Evolutionary conservation across 1,140 invertebrate genomes (phyloP), one percentile per base, ranked within the genome.

Genomic region (Drosophila pandora): DNA sequence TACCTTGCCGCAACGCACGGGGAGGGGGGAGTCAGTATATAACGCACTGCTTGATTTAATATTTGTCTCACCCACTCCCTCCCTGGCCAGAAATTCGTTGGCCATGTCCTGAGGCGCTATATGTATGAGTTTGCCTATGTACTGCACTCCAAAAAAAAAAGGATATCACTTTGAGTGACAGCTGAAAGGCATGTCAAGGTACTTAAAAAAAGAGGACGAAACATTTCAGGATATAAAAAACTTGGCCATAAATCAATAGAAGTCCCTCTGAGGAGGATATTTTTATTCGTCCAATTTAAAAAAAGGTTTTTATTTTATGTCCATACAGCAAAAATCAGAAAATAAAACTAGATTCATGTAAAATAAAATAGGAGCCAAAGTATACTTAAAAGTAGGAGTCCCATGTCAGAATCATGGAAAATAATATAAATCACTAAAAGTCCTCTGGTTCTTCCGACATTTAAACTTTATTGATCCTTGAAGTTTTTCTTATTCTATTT

Each of bases 31-130:
- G 54, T 58, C 3, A 10, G 43, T 47, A 47, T 47, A 59, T 67
- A 67, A 52, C 52, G 56, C 73, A 55, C 73, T 71, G 71, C 78
- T 80, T 75, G 76, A 79, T 80, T 80, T 67, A 79, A 80, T 80
- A 79, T 80, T 80, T 80, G 71, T 48, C 59, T 56, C 71, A 70
- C 71, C 59, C 76, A 73, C 43, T 57, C 59, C 43, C 43, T 6
- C 13, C 41, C 17, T 8, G 21, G 17, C 48, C 57, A 53, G 63
- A 37, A 79, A 53, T 64, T 67, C 61, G 49, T 78, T 78, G 62
- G 63, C 72, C 67, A 60, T 67, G 59, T 59, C 77, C 63, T 13
- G 17, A 30, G 75, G 68, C 61, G 32, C 30, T 74, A 28, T 70
- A 62, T 64, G 43, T 74, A 45, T 54, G 47, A 43, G 41, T 9